phyloP scores from a whole-genome alignment of 2,797 vertebrate genomes.

The Gymnopithys bicolor region DNA sequence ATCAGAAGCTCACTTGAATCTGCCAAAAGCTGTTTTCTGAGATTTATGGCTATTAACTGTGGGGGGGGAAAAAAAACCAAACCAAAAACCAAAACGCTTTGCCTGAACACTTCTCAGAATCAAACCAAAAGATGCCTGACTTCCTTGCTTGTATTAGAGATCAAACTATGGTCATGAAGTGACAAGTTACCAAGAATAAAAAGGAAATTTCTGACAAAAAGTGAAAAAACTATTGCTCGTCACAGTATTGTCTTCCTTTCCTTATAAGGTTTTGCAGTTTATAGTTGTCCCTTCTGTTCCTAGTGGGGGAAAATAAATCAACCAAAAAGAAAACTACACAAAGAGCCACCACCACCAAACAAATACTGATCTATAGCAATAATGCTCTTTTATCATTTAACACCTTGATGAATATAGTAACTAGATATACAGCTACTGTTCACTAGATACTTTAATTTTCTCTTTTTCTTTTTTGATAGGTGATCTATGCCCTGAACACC shows the following conservation, averaged over 20 bases:
- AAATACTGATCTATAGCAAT: not conserved
- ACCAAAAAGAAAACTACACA: not conserved
- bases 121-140: not conserved
- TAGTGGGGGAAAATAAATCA: not conserved
- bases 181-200: not conserved
- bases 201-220: not conserved
- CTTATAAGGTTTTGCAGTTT: not conserved
- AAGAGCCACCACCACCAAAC: not conserved
- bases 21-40: not conserved
- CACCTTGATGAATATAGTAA: not conserved
- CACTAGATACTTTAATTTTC: not conserved
- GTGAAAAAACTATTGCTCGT: not conserved
- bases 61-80: not conserved
- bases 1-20: not conserved
- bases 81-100: not conserved
- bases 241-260: not conserved
- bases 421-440: not conserved
- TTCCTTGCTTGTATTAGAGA: not conserved
- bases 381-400: not conserved
- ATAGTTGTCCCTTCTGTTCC: not conserved
- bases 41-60: not conserved
- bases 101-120: not conserved
- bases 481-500: constrained; percentile 93
- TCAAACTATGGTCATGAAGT: not conserved
- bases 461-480: constrained; percentile 75